phyloP scores from a whole-genome alignment of 2,888 invertebrate genomes.

The Corbicula japonica region DNA sequence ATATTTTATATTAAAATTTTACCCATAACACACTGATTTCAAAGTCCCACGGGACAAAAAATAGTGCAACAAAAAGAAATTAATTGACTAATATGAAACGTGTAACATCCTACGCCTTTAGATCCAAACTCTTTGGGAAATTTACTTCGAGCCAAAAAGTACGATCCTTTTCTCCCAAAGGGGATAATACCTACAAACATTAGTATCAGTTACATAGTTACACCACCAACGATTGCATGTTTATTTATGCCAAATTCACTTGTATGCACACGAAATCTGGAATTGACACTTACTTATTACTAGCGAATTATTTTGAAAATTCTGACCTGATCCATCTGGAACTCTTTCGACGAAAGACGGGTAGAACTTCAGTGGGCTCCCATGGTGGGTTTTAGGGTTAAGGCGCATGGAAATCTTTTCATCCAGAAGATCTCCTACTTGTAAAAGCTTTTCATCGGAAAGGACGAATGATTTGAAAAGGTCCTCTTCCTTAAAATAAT shows the following conservation, averaged over 20 bases:
- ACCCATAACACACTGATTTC: too few species aligned
- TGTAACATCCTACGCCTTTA: too few species aligned
- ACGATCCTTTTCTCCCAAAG: too few species aligned
- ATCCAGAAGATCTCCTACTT: slow-evolving; percentile 17
- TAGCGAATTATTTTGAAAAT: not conserved
- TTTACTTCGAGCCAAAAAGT: too few species aligned
- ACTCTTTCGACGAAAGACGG: slow-evolving; percentile 97
- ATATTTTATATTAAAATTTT: not conserved
- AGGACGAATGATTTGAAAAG: slow-evolving; percentile 19
- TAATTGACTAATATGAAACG: too few species aligned
- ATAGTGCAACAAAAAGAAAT: too few species aligned
- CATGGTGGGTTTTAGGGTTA: slow-evolving; percentile 9
- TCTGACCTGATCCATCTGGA: slow-evolving; percentile 93
- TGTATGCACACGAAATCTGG: not conserved
- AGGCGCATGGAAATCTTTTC: slow-evolving; percentile 8
- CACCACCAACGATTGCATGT: not conserved
- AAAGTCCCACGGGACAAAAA: too few species aligned
- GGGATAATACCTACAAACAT: not conserved
- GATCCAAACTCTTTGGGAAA: too few species aligned
- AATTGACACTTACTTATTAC: not conserved
- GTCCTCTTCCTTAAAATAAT: slow-evolving; percentile 13
- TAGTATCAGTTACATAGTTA: not conserved
- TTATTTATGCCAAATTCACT: not conserved
- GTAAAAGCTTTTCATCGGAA: slow-evolving; percentile 4
- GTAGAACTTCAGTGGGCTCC: slow-evolving; percentile 92